Evolutionary conservation across 2,113 vertebrate genomes (phyloP).

Genomic region (Nycticorax nycticorax): DNA sequence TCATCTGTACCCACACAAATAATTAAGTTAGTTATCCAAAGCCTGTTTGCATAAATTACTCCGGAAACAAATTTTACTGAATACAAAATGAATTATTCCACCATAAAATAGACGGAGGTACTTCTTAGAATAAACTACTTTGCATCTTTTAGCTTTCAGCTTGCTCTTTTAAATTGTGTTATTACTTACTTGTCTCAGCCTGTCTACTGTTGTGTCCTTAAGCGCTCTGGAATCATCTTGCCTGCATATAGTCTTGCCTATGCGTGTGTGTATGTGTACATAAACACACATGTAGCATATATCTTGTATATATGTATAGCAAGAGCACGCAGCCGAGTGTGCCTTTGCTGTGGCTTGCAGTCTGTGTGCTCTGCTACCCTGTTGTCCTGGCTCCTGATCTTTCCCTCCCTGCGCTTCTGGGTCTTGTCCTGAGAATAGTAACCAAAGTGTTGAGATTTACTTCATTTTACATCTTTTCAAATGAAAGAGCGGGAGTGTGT

Average conservation of each 20-base stretch:
- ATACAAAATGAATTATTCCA: constrained; percentile 19
- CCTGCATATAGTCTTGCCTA: background rate
- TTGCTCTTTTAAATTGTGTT: background rate
- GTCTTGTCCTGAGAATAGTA: background rate
- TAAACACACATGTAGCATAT: background rate
- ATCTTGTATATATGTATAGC: background rate
- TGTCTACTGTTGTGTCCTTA: constrained; percentile 47
- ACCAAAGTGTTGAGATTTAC: background rate
- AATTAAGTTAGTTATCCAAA: constrained; percentile 10
- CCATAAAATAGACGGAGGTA: background rate
- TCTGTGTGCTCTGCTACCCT: background rate
- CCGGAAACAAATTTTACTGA: constrained; percentile 31
- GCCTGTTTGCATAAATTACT: background rate
- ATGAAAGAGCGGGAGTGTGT: background rate
- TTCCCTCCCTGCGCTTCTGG: background rate
- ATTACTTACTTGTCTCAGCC: constrained; percentile 30
- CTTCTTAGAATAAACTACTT: constrained; percentile 42
- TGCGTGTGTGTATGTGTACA: background rate
- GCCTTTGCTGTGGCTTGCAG: background rate
- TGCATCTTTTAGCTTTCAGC: constrained; percentile 46
- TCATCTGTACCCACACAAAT: background rate
- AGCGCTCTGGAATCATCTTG: background rate
- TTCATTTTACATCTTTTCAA: background rate
- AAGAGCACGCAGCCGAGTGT: background rate
- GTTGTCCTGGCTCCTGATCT: background rate